Percentiles rank a stretch among this genome's conserved stretches.
These are phyloP conservation scores for Strongylocentrotus purpuratus DNA, from an alignment of 35 echinoderm and acorn worm genomes.

Conservation along the genomic window DNA sequence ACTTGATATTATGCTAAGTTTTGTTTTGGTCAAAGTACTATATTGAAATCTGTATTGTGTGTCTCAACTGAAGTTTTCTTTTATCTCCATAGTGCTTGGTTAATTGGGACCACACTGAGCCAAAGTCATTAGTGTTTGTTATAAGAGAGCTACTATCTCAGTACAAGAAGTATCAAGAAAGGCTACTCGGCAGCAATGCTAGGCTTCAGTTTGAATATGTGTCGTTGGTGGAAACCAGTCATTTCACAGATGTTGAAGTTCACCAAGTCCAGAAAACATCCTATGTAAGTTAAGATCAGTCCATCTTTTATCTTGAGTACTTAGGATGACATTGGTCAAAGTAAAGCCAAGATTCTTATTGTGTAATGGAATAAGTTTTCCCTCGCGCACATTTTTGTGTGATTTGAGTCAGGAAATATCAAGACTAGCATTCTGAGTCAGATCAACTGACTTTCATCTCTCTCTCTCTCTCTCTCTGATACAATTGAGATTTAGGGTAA, in stretches of 20 bases:
- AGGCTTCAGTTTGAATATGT: slow-evolving; percentile 85
- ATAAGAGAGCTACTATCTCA: slow-evolving; percentile 71
- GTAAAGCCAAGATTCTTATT: too few species aligned
- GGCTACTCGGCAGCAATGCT: slow-evolving; percentile 47
- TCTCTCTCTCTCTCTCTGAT: too few species aligned
- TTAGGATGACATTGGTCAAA: not conserved
- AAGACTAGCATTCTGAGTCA: not conserved
- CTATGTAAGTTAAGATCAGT: not conserved
- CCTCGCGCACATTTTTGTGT: not conserved
- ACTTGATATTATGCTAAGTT: too few species aligned
- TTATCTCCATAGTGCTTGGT: slow-evolving; percentile 68
- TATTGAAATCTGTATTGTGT: not conserved
- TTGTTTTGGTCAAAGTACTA: too few species aligned
- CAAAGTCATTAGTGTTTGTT: slow-evolving; percentile 66
- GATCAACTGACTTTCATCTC: too few species aligned
- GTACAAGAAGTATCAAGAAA: slow-evolving; percentile 85
- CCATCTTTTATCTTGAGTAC: not conserved
- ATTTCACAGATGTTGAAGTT: slow-evolving; percentile 83
- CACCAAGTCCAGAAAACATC: slow-evolving; percentile 52
- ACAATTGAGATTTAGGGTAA: too few species aligned
- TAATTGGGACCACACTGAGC: slow-evolving; percentile 76
- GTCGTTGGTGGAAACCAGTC: slow-evolving; percentile 74
- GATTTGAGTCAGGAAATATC: not conserved
- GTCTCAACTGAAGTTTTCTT: not conserved
- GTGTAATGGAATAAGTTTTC: not conserved